Evolutionary conservation across 2,888 invertebrate species (phyloP).

Genomic region (Aspidapion aeneum): DNA sequence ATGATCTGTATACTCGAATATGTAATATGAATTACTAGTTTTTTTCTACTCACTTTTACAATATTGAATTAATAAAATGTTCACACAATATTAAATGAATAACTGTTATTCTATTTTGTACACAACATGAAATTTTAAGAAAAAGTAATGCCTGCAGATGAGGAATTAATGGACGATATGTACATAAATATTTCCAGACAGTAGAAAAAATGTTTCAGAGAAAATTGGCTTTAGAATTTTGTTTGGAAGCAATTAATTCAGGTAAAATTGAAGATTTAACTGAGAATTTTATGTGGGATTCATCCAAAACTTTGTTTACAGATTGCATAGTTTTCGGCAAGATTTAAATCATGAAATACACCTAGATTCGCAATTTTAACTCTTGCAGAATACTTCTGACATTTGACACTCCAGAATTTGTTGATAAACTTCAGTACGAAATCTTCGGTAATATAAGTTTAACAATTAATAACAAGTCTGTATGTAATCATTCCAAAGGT

Average conservation of each 20-base stretch:
- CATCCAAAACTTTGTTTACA: conserved; percentile 12
- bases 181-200: conserved; percentile 3
- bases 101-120: conserved; percentile 44
- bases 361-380: not conserved
- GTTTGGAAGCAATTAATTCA: not conserved
- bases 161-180: conserved; percentile 3
- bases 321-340: conserved; percentile 12
- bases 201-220: conserved; percentile 35
- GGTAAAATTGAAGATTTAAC: conserved; percentile 5
- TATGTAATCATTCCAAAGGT: conserved; percentile 19
- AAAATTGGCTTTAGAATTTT: conserved; percentile 34
- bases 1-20: conserved; percentile 27
- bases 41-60: not conserved
- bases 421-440: conserved; percentile 19
- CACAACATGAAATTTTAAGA: no score
- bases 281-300: conserved; percentile 12
- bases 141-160: no score
- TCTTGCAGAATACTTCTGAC: conserved; percentile 12
- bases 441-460: conserved; percentile 21
- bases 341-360: not conserved
- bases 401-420: conserved; percentile 23
- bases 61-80: no score
- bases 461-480: conserved; percentile 11
- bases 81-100: conserved; percentile 31
- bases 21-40: conserved; percentile 18